A percentile compares a stretch with the other conserved stretches of the same genome.
These are phyloP conservation scores for Drosophila serrata DNA, from an alignment of 1,140 invertebrate genomes.

Conservation along the genomic window DNA sequence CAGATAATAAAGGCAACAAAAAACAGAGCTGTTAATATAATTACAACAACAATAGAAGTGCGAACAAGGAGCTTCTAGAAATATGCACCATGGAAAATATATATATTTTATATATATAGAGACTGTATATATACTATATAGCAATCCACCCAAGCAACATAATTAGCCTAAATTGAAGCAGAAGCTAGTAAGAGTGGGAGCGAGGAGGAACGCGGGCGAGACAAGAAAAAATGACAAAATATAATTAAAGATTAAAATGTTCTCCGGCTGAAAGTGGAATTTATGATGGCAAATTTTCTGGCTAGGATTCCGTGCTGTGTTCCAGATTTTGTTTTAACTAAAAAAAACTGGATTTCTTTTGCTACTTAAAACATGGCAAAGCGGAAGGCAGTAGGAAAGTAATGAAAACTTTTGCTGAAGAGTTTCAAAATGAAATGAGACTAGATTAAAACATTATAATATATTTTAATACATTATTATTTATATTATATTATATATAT, in stretches of 20 bases:
- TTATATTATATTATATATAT: too few species aligned
- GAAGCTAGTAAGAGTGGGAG: not conserved
- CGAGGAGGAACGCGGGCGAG: not conserved
- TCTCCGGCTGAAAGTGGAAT: conserved; percentile 29
- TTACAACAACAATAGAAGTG: conserved; percentile 41
- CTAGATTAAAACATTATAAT: too few species aligned
- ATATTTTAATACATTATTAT: too few species aligned
- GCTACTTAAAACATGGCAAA: not conserved
- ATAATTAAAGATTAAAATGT: conserved; percentile 74
- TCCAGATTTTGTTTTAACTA: not conserved
- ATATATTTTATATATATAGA: conserved; percentile 7
- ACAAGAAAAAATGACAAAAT: conserved; percentile 48
- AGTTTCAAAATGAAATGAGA: too few species aligned
- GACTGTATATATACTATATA: conserved; percentile 6
- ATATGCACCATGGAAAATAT: conserved; percentile 58
- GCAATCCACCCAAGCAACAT: conserved; percentile 41
- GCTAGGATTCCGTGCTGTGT: not conserved
- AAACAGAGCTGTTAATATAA: conserved; percentile 45
- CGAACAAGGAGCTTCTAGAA: conserved; percentile 48
- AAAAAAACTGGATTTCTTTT: not conserved
- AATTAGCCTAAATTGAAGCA: conserved; percentile 76
- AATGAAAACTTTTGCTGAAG: not conserved
- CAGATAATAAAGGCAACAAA: conserved; percentile 64
- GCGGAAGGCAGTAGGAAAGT: not conserved
- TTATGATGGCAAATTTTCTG: conserved; percentile 29